These are phyloP conservation scores for Dicerorhinus sumatrensis DNA, from an alignment of 2,113 vertebrate genomes.

Conservation along the genomic window DNA sequence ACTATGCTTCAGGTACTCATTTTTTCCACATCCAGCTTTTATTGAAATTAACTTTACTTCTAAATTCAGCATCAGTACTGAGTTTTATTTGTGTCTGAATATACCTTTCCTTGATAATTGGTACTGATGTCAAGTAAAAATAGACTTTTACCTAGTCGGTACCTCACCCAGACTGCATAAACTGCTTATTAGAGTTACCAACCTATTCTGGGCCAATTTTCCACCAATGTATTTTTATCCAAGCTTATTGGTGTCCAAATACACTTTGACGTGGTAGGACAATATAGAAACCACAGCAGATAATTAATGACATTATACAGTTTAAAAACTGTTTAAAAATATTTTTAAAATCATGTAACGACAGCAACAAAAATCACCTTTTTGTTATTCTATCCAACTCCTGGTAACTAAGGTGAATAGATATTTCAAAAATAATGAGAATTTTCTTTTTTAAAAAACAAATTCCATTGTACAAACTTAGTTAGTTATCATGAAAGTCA, in stretches of 20 bases:
- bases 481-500: not conserved
- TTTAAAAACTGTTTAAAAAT: constrained; percentile 46
- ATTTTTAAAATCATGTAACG: constrained; percentile 30
- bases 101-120: constrained; percentile 82
- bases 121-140: constrained; percentile 81
- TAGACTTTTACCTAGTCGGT: constrained; percentile 75
- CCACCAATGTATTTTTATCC: constrained; percentile 77
- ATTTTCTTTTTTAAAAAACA: not conserved
- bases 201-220: constrained; percentile 77
- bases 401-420: not conserved
- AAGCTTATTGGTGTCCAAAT: constrained; percentile 70
- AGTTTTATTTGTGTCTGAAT: constrained; percentile 82
- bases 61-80: constrained; percentile 73
- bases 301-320: constrained; percentile 63
- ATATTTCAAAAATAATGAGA: constrained; percentile 29
- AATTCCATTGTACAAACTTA: not conserved
- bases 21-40: constrained; percentile 77
- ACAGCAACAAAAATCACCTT: constrained; percentile 56
- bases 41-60: constrained; percentile 78
- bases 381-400: not conserved
- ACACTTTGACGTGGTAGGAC: constrained; percentile 57
- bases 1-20: constrained; percentile 61
- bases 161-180: constrained; percentile 72
- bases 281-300: constrained; percentile 71
- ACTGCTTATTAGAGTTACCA: constrained; percentile 80